Evolutionary conservation across 2,797 vertebrate genomes (phyloP).

Genomic region (Squalus acanthias): DNA sequence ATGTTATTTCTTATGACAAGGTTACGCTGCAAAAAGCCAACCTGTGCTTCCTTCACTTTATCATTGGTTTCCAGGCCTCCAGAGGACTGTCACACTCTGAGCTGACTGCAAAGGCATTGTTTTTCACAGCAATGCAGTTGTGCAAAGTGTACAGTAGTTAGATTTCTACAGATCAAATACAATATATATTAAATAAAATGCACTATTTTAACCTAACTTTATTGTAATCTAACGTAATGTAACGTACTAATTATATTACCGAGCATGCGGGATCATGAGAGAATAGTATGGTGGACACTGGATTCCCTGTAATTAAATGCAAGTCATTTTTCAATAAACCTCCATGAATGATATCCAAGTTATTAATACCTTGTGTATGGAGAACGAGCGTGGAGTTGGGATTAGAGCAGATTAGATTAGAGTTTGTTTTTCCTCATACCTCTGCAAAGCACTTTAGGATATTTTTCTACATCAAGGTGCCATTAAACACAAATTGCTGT

Average conservation of each 20-base stretch:
- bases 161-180: background rate
- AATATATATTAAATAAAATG: background rate
- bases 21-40: constrained; percentile 64
- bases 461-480: background rate
- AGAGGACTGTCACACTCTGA: constrained; percentile 44
- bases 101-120: constrained; percentile 13
- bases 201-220: background rate
- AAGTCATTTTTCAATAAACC: background rate
- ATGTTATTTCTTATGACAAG: constrained; percentile 66
- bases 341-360: background rate
- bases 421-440: background rate
- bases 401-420: background rate
- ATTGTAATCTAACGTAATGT: background rate
- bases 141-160: background rate
- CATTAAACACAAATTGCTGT: background rate
- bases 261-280: background rate
- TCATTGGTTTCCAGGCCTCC: constrained; percentile 56
- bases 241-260: too few relatives aligned
- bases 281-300: background rate
- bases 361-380: background rate
- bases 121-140: background rate
- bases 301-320: background rate
- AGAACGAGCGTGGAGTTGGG: background rate
- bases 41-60: constrained; percentile 66
- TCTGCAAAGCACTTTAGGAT: background rate